Conservation (phyloP, 2,797 vertebrate genomes). For the Meriones psammophilus region DNA sequence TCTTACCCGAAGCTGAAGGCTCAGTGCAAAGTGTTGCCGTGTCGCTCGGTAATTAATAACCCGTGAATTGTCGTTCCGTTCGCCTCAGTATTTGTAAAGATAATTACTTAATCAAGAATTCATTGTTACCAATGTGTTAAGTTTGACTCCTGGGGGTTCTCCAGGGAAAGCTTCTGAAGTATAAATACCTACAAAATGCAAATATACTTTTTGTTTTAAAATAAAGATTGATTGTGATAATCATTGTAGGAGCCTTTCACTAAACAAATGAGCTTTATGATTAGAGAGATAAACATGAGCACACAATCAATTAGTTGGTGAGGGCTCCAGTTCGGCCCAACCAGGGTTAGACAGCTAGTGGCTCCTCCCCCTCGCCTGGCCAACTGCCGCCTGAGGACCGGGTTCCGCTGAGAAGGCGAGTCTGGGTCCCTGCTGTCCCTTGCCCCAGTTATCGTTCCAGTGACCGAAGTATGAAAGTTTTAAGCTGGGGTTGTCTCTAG, state of each 20-base stretch:
- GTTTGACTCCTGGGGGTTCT: slow-evolving; percentile 47
- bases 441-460: background rate
- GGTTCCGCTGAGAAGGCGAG: background rate
- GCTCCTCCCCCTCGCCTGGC: background rate
- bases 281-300: slow-evolving; percentile 28
- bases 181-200: slow-evolving; percentile 63
- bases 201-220: slow-evolving; percentile 66
- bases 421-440: background rate
- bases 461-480: background rate
- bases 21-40: background rate
- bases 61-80: background rate
- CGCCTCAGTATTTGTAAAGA: slow-evolving; percentile 41
- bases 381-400: background rate
- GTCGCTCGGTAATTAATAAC: slow-evolving; percentile 56
- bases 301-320: background rate
- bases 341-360: rapidly evolving
- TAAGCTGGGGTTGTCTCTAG: background rate
- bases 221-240: slow-evolving; percentile 52
- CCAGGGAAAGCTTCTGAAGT: slow-evolving; percentile 45
- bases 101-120: slow-evolving; percentile 72
- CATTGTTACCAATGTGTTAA: slow-evolving; percentile 42
- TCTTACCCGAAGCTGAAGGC: background rate
- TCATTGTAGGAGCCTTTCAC: slow-evolving; percentile 30
- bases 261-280: slow-evolving; percentile 25
- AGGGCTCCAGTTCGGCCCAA: background rate